Evolutionary conservation across 2,888 invertebrate species (phyloP).

Genomic region (Suillia variegata): DNA sequence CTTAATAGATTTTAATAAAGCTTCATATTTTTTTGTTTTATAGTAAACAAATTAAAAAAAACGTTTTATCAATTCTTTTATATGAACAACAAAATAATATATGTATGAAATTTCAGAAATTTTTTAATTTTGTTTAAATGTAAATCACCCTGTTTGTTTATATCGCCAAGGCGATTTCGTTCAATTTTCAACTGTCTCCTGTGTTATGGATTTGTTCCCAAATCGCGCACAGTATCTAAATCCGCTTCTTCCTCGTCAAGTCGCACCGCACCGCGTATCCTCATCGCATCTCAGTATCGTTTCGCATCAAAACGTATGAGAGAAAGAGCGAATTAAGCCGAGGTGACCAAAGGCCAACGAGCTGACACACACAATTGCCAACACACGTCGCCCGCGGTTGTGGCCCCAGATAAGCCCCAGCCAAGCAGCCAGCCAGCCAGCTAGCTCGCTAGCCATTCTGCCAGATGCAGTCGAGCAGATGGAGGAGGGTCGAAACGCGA

Average conservation of each 20-base stretch:
- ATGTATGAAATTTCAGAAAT: too few relatives aligned
- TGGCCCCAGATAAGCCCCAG: slow-evolving; percentile 1
- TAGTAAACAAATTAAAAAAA: too few relatives aligned
- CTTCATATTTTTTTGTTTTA: too few relatives aligned
- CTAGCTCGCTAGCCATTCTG: too few relatives aligned
- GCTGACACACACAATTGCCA: slow-evolving; percentile 41
- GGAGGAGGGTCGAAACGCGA: not conserved
- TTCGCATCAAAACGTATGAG: not conserved
- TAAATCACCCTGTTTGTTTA: too few relatives aligned
- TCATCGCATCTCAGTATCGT: not conserved
- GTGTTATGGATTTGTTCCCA: slow-evolving; percentile 3
- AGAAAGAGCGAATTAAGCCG: slow-evolving; percentile 49
- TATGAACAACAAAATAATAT: too few relatives aligned
- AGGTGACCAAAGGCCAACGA: slow-evolving; percentile 58
- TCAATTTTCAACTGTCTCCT: slow-evolving; percentile 3
- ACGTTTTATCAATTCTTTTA: too few relatives aligned
- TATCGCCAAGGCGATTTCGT: not conserved
- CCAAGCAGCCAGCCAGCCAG: too few relatives aligned
- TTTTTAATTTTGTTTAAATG: too few relatives aligned
- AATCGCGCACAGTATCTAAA: not conserved
- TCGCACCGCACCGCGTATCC: not conserved
- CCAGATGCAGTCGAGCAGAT: too few relatives aligned
- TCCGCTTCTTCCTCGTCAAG: too few relatives aligned
- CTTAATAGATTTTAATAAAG: too few relatives aligned
- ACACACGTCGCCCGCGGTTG: slow-evolving; percentile 1